Conservation (phyloP, 1,140 invertebrate species). For the Drosophila pectinifera region DNA sequence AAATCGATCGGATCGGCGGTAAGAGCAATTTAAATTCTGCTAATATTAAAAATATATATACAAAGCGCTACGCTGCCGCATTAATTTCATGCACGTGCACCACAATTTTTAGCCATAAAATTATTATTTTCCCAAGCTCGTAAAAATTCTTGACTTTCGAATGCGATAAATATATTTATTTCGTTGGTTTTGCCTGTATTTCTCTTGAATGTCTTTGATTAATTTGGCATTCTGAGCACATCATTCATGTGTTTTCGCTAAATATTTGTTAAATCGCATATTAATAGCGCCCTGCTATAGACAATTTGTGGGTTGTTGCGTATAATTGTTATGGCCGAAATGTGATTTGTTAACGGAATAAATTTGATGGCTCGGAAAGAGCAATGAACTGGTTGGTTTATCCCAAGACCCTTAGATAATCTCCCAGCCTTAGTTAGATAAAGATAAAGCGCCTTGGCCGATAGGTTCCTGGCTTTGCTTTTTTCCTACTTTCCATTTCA, state of each 20-base stretch:
- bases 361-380: slow-evolving; percentile 14
- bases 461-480: slow-evolving; percentile 13
- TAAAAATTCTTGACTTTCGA: slow-evolving; percentile 82
- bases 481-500: slow-evolving; percentile 58
- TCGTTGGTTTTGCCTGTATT: slow-evolving; percentile 10
- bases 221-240: slow-evolving; percentile 64
- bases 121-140: slow-evolving; percentile 83
- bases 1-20: slow-evolving; percentile 59
- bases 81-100: slow-evolving; percentile 80
- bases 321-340: slow-evolving; percentile 38
- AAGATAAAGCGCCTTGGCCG: slow-evolving; percentile 12
- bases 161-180: slow-evolving; percentile 59
- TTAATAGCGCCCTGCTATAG: slow-evolving; percentile 79
- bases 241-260: slow-evolving; percentile 75
- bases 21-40: slow-evolving; percentile 82
- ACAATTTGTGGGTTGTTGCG: slow-evolving; percentile 45
- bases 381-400: slow-evolving; percentile 59
- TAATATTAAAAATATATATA: slow-evolving; percentile 75
- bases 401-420: not conserved
- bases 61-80: too few species aligned
- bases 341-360: slow-evolving; percentile 28
- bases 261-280: slow-evolving; percentile 84
- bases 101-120: slow-evolving; percentile 75
- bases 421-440: not conserved
- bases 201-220: slow-evolving; percentile 22